These are phyloP conservation scores for Salminus brasiliensis DNA, from an alignment of 2,113 vertebrate genomes.

Conservation along the genomic window DNA sequence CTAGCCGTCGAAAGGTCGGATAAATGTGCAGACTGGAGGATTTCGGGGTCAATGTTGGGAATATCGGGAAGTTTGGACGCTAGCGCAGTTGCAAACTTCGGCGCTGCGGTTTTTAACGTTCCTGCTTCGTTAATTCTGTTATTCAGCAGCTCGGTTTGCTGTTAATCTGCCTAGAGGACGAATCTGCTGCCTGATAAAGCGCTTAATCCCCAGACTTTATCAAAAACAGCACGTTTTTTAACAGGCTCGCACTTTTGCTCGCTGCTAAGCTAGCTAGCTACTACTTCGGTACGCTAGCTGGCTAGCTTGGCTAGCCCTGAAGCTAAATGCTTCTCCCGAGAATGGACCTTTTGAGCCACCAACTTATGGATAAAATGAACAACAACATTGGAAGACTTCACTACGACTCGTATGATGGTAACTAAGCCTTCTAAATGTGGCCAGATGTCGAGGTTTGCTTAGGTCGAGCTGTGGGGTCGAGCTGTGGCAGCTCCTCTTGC, in stretches of 20 bases:
- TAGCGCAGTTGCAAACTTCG: neutral
- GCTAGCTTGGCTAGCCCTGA: slow-evolving; percentile 75
- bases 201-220: neutral
- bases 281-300: slow-evolving; percentile 69
- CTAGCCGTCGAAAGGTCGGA: neutral
- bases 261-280: slow-evolving; percentile 69
- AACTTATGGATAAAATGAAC: slow-evolving; percentile 98
- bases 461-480: too few relatives aligned
- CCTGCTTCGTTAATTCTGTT: neutral
- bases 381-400: slow-evolving; percentile 94
- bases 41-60: neutral
- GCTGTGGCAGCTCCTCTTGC: too few relatives aligned
- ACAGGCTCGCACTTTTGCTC: neutral
- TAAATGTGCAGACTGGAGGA: neutral
- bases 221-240: neutral
- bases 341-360: slow-evolving; percentile 99
- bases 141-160: slow-evolving; percentile 7
- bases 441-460: neutral
- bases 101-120: neutral
- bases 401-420: slow-evolving; percentile 77
- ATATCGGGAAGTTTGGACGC: neutral
- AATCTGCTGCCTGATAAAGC: too few relatives aligned
- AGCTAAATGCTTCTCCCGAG: slow-evolving; percentile 91
- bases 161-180: neutral
- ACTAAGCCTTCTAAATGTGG: neutral